phyloP scores from a whole-genome alignment of 92 coral and sea anemone genomes.

The Zoanthus sociatus region DNA sequence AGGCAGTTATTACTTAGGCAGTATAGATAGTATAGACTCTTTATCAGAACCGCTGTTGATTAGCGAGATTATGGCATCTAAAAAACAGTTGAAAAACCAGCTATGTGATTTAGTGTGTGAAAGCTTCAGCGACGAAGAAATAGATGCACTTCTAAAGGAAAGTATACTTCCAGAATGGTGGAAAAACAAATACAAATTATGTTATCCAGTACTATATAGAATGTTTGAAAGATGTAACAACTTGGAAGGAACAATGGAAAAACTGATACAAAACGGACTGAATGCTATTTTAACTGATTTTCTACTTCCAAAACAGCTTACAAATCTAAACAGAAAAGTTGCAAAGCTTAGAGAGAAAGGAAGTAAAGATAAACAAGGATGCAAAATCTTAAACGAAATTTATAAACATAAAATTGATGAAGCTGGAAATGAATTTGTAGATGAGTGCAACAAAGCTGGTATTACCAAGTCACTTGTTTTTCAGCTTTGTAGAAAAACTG shows the following conservation, averaged over 20 bases:
- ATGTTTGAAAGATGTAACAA: slow-evolving; percentile 23
- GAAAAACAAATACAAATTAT: neutral
- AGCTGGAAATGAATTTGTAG: neutral
- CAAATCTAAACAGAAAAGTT: slow-evolving; percentile 19
- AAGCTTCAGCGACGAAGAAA: slow-evolving; percentile 12
- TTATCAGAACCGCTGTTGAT: neutral
- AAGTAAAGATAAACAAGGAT: neutral
- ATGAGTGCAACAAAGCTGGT: slow-evolving; percentile 22
- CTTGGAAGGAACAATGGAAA: neutral
- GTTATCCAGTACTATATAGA: slow-evolving; percentile 23
- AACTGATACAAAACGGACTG: neutral
- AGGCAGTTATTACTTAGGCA: neutral
- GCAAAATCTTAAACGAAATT: slow-evolving; percentile 5
- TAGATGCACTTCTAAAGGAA: slow-evolving; percentile 18
- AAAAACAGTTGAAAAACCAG: slow-evolving; percentile 14
- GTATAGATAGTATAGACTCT: neutral
- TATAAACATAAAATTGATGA: neutral
- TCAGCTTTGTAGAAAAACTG: slow-evolving; percentile 2
- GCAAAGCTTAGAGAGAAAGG: slow-evolving; percentile 15
- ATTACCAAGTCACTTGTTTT: slow-evolving; percentile 16
- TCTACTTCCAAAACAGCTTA: slow-evolving; percentile 17
- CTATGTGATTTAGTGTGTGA: slow-evolving; percentile 29
- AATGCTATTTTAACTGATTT: slow-evolving; percentile 26
- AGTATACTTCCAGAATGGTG: slow-evolving; percentile 19
- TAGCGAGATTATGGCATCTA: slow-evolving; percentile 15